Base-by-base conservation (phyloP, 2,888 invertebrate genomes). In the Hydrotaea cyrtoneurina region DNA sequence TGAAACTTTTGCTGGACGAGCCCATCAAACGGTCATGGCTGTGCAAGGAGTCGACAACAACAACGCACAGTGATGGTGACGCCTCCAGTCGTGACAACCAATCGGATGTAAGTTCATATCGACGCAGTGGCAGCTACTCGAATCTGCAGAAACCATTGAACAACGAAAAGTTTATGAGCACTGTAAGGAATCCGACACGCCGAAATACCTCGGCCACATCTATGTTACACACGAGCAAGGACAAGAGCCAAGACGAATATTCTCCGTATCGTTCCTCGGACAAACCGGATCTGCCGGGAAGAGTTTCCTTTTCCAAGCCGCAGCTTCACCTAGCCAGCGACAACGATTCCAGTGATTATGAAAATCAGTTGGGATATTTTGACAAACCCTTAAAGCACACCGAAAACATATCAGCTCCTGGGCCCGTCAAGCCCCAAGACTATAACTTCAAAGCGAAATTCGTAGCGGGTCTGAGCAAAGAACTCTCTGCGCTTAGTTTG, bases 11-110 rank as follows among this genome's bases (percentile, higher is more conserved):
- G 62, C 78, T 93, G 62, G 91, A 91, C 55, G 92, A 92, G 83
- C 92, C 92, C 23, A 92, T 92, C 23, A 92, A 93, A 88, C 91
- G 93, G 90, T 93, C 94, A 90, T 94, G 94, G 93, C 90, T 91
- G 83, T 90, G 93, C 36, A 86, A 80, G 17, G 80, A 82, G 39
- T 57, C 81, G 86, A 86, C 64, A 11, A 31, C n/a, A n/a, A 87
- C 64, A n/a, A 73, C 78, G 19, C 82, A 87, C 78, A 81, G 74
- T 57, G 87, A 85, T 15, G 83, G 82, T 19, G 87, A 87, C 23
- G 87, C 87, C 69, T 89, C 88, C 8, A 90, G 90, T 36, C 89
- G 91, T n/a, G 90, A 90, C 84, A 88, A 89, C 19, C 89, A 90
- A 82, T 89, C 91, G 23, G 90, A 89, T 43, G 87, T 86, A 23